Percentiles rank a stretch among this genome's conserved stretches.
Evolutionary conservation across 2,797 vertebrate species (phyloP).

Genomic region (Melanotaenia boesemani): DNA sequence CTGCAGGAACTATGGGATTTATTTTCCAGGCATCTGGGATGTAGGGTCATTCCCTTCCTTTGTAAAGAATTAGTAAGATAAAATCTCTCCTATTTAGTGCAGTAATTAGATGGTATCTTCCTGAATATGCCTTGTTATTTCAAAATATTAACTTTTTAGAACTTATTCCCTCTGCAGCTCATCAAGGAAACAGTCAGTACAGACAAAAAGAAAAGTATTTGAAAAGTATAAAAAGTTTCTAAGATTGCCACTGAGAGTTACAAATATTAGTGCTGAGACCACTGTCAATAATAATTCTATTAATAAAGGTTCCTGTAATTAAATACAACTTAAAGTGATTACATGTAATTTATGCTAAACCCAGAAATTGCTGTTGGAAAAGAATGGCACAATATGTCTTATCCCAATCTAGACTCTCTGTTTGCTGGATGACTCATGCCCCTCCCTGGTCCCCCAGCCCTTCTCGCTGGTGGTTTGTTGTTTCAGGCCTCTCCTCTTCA

Average conservation of each 20-base stretch:
- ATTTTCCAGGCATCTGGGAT: background rate
- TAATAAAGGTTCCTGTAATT: conserved; percentile 27
- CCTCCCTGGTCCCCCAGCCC: conserved; percentile 36
- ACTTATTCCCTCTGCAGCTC: background rate
- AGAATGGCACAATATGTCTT: conserved; percentile 30
- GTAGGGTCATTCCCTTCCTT: background rate
- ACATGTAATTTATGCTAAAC: conserved; percentile 16
- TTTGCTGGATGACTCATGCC: conserved; percentile 72
- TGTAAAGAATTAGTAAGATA: background rate
- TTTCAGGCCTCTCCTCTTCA: conserved; percentile 76
- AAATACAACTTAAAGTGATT: conserved; percentile 22
- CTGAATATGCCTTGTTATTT: background rate
- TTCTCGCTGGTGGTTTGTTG: conserved; percentile 74
- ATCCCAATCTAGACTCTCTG: conserved; percentile 50
- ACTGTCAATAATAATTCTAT: conserved; percentile 17
- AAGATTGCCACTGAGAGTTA: background rate
- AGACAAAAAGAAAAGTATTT: conserved; percentile 6
- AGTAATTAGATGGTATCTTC: background rate
- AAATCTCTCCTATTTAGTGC: background rate
- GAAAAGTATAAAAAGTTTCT: background rate
- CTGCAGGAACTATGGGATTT: background rate
- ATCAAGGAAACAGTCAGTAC: background rate
- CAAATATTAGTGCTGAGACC: background rate
- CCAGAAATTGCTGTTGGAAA: conserved; percentile 31
- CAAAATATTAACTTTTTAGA: background rate